Base-by-base conservation (phyloP, 1,140 invertebrate genomes). In the Glomeris maerens region DNA sequence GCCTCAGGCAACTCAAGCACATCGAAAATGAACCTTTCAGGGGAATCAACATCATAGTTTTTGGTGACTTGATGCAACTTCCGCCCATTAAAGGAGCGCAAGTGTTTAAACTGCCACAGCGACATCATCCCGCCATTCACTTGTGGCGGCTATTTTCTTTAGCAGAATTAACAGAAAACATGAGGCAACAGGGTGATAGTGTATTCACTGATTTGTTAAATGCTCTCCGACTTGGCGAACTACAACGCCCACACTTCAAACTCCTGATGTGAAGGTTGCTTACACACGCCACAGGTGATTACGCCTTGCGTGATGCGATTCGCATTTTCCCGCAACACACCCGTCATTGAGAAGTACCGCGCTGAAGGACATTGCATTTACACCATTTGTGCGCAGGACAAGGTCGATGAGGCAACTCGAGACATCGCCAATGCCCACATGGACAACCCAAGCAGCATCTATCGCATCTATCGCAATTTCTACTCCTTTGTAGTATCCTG, bases 81-180 rank as follows among this genome's bases (percentile, higher is more conserved):
- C 64, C 62, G 54, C 64, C 61, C 39, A 55, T 64, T n/a, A 27
- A 52, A 58, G 60, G 57, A 53, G 22, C 55, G 55, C 57, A 36
- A 54, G 59, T 63, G 13, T 66, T 63, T 54, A 40, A 63, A 23
- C 63, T 65, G 55, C 62, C 61, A 31, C 10, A 36, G 31, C n/a
- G 36, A 54, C 57, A 44, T 47, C 20, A 56, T 62, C 60, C 59
- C 45, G 61, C 59, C 50, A 59, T 55, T 53, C 55, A 65, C 53
- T 54, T 66, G 44, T 68, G 59, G 62, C 58, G 57, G 47, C 21
- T 51, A 47, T 63, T 66, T 38, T 46, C 39, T 2, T 52, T 66
- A 20, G 55, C 60, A 52, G 60, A 67, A 58, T 44, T 66, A 3
- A 56, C 36, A 53, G 52, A 64, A 45, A 67, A 66, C 45, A 67